Evolutionary conservation across 2,113 vertebrate genomes (phyloP), one percentile per base, ranked within the genome.

Genomic region (Sander vitreus): DNA sequence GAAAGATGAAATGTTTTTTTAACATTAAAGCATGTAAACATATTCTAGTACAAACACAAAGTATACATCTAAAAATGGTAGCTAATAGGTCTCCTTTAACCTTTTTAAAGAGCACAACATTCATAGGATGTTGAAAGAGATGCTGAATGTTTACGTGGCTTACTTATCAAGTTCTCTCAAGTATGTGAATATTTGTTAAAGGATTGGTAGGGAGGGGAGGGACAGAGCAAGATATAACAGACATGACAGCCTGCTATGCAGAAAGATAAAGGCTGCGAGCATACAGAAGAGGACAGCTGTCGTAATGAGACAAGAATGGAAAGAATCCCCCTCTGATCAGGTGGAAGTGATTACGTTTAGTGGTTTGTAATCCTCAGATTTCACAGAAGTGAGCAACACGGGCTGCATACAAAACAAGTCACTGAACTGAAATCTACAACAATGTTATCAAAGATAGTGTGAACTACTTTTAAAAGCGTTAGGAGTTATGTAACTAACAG

Each of bases 181-280:
- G 59, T 55, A 36, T 60, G 64, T 23, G 10, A 67, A 57, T 51
- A 6, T 47, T 50, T 74, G 58, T 48, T 71, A 19, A 43, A 63
- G 18, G 25, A 39, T 50, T 27, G 48, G 50, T 16, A 47, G 13
- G 18, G 23, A 54, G 33, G 36, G 11, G 10, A 59, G 27, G 62
- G 48, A 33, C 54, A 27, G 54, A 50, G 50, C 39, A 27, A 27
- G 57, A 73, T 50, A 10, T 16, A 55, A 16, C 30, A 47, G 50
- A 71, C 43, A 9, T 10, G 65, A 33, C 45, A 55, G 57, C 27
- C 27, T 33, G 47, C 14, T 9, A 11, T 21, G 21, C 8, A 62
- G 47, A 48, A 33, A 63, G 60, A 74, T 57, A 65, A 59, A 51
- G n/a, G 0, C 54, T 15, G 19, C 47, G 68, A 55, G 30, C 19